These are phyloP conservation scores for Acanthornis magna DNA, from an alignment of 2,797 vertebrate species.

Conservation along the genomic window DNA sequence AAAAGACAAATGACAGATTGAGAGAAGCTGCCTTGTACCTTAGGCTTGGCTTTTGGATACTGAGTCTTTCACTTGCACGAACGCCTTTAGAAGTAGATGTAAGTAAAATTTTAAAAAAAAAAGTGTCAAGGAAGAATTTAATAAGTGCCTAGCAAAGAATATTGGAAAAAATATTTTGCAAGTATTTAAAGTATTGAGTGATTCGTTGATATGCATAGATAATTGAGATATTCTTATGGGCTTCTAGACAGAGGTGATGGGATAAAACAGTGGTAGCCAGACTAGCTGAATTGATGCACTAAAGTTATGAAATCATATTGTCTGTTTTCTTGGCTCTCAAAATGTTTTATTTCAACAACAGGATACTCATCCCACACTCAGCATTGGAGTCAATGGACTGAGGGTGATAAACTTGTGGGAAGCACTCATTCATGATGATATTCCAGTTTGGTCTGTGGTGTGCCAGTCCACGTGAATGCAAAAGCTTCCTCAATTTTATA, in stretches of 20 bases:
- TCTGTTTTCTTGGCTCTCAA: not conserved
- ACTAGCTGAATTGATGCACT: not conserved
- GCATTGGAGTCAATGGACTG: not conserved
- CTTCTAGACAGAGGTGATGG: not conserved
- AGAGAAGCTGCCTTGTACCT: conserved; percentile 1
- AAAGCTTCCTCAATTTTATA: not conserved
- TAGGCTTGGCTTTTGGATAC: not conserved
- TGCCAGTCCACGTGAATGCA: rapidly evolving
- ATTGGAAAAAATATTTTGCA: conserved; percentile 7
- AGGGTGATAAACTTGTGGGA: not conserved
- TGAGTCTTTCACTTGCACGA: not conserved
- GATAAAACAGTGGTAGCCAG: not conserved
- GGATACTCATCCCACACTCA: rapidly evolving
- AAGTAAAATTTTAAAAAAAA: not conserved
- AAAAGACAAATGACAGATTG: conserved; percentile 27
- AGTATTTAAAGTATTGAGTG: not conserved
- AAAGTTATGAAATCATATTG: not conserved
- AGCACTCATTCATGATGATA: not conserved
- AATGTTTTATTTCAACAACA: not conserved
- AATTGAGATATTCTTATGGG: not conserved
- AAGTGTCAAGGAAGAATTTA: rapidly evolving
- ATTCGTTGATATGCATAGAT: conserved; percentile 5
- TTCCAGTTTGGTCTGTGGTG: not conserved
- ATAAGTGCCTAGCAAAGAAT: conserved; percentile 28
- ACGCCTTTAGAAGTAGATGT: conserved; percentile 4